Base-by-base conservation (phyloP, 2,113 vertebrate species). In the Gopherus evgoodei region DNA sequence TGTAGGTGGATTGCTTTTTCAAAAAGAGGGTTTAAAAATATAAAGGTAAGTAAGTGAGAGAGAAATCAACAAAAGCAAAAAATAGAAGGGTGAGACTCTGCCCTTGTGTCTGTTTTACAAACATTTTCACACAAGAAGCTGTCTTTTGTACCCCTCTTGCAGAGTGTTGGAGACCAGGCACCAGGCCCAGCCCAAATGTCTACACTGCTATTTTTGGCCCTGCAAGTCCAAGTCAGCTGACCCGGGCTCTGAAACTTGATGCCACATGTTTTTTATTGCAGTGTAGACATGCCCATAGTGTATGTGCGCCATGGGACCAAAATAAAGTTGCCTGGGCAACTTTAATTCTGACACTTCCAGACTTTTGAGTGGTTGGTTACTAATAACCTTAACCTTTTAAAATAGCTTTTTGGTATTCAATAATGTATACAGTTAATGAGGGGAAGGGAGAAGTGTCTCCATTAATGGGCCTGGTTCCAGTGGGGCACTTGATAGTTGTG, bases 101-200 rank as follows among this genome's bases (percentile, higher is more conserved):
- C 90, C 88, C 31, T 6, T 87, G 57, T 0, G 0, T 53, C 86
- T 0, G 0, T 12, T 10, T 50, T 54, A n/a, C 62, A n/a, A 69
- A 19, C 62, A 19, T 69, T n/a, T 35, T 8, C 62, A 69, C 35
- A n/a, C 16, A 69, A n/a, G 62, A n/a, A 8, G 35, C 19, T 72
- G 19, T 38, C 65, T 72, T 38, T 72, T 72, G 65, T 72, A 72
- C n/a, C 65, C 65, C 8, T 22, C 9, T 38, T 72, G n/a, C 65
- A 72, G n/a, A 38, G 35, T 72, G 8, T 72, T 19, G n/a, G 35
- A n/a, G 11, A 6, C 29, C 6, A 4, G 14, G 7, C 31, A 4
- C 29, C 14, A 35, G 31, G 14, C n/a, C 35, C 10, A 72, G 65
- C 8, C n/a, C n/a, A 38, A 11, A n/a, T 10, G 35, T n/a, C 62